Conservation (phyloP, 2,888 invertebrate species). For the Tetanocera ferruginea region DNA sequence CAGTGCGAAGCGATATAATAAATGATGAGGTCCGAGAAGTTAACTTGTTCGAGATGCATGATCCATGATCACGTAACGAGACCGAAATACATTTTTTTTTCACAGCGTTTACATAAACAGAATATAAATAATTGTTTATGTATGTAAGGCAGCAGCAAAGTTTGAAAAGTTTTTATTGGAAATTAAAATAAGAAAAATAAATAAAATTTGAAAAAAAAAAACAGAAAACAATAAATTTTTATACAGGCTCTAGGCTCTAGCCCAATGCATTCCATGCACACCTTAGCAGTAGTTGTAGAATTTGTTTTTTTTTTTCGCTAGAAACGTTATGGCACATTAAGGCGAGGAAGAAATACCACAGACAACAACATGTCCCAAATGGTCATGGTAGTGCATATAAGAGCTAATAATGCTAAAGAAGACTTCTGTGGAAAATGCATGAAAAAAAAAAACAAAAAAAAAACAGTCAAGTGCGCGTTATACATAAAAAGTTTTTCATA, state of each 20-base stretch:
- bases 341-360: neutral
- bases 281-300: neutral
- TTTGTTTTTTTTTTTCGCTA: neutral
- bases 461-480: neutral
- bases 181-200: neutral
- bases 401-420: neutral
- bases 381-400: conserved; percentile 5
- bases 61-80: conserved; percentile 9
- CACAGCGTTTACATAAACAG: neutral
- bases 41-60: neutral
- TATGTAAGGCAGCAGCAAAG: neutral
- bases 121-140: neutral
- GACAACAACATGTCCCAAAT: neutral
- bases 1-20: neutral
- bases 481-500: conserved; percentile 10
- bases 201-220: neutral
- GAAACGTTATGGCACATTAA: neutral
- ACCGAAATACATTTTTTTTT: conserved; percentile 4
- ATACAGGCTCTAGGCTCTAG: neutral
- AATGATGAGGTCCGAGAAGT: neutral
- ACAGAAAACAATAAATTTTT: neutral
- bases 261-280: neutral
- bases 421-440: neutral
- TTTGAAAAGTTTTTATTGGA: neutral
- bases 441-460: neutral